Evolutionary conservation across 2,797 vertebrate species (phyloP).

Genomic region (Crax fasciolata): DNA sequence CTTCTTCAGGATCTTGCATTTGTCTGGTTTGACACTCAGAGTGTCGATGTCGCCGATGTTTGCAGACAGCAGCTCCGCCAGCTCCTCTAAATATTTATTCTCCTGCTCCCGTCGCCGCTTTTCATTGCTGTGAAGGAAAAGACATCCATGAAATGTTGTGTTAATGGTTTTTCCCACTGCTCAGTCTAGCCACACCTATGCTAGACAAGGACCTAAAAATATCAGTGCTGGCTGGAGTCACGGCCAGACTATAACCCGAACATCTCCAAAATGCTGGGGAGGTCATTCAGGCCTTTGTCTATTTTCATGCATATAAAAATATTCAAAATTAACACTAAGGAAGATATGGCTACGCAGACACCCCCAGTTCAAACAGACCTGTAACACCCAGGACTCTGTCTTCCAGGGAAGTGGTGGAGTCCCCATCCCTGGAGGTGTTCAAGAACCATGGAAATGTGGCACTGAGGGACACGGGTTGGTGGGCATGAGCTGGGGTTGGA

Average conservation of each 20-base stretch:
- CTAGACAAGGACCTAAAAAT: neutral
- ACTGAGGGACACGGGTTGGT: too few species aligned
- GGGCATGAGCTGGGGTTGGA: too few species aligned
- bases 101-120: slow-evolving; percentile 94
- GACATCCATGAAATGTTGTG: neutral
- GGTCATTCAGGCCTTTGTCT: neutral
- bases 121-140: slow-evolving; percentile 85
- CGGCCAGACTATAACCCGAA: neutral
- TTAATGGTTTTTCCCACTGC: neutral
- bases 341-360: neutral
- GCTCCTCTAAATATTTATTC: slow-evolving; percentile 94
- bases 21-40: slow-evolving; percentile 94
- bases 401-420: neutral
- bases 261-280: neutral
- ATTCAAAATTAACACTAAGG: neutral
- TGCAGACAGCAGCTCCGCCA: slow-evolving; percentile 93
- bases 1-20: slow-evolving; percentile 95
- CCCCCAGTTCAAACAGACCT: neutral
- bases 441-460: too few species aligned
- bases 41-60: slow-evolving; percentile 95
- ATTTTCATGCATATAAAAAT: neutral
- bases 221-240: neutral
- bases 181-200: neutral
- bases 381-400: neutral
- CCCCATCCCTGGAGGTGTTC: too few species aligned